phyloP scores from a whole-genome alignment of 2,888 invertebrate genomes.

The Drosophila nigricruria region DNA sequence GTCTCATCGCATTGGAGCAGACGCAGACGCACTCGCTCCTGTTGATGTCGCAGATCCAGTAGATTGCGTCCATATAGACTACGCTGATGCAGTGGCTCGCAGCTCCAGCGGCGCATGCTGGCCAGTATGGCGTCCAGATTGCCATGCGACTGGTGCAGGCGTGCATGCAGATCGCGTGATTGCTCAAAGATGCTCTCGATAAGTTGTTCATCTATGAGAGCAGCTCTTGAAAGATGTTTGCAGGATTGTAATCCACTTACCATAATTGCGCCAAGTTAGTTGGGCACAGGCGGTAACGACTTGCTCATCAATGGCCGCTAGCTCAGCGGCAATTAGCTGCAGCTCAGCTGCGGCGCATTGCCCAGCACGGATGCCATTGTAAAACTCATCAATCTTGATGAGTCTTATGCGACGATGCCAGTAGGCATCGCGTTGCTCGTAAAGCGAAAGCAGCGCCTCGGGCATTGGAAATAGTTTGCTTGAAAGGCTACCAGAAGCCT shows the following conservation, averaged over 20 bases:
- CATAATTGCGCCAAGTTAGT: constrained; percentile 92
- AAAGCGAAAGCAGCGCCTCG: constrained; percentile 67
- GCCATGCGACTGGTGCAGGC: constrained; percentile 86
- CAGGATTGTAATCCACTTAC: constrained; percentile 86
- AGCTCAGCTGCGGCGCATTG: constrained; percentile 90
- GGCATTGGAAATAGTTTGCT: constrained; percentile 70
- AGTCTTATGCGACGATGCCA: constrained; percentile 85
- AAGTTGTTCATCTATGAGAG: constrained; percentile 66
- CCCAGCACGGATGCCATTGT: constrained; percentile 91
- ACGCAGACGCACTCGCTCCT: constrained; percentile 76
- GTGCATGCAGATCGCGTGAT: constrained; percentile 68
- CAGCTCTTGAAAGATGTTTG: background rate
- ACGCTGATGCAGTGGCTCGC: constrained; percentile 91
- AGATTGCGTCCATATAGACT: constrained; percentile 85
- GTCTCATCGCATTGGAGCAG: constrained; percentile 80
- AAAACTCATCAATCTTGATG: constrained; percentile 90
- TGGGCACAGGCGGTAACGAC: constrained; percentile 89
- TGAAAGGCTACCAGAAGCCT: constrained; percentile 53
- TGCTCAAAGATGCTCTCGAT: constrained; percentile 73
- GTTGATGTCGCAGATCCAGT: constrained; percentile 81
- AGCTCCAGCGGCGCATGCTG: constrained; percentile 90
- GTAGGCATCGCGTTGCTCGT: constrained; percentile 74
- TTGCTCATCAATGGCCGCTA: constrained; percentile 90
- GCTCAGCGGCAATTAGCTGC: constrained; percentile 91
- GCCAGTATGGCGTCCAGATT: constrained; percentile 88